A percentile compares a stretch with the other conserved stretches of the same genome.
Conservation (phyloP, 1,140 invertebrate species). For the Odontomachus brunneus region DNA sequence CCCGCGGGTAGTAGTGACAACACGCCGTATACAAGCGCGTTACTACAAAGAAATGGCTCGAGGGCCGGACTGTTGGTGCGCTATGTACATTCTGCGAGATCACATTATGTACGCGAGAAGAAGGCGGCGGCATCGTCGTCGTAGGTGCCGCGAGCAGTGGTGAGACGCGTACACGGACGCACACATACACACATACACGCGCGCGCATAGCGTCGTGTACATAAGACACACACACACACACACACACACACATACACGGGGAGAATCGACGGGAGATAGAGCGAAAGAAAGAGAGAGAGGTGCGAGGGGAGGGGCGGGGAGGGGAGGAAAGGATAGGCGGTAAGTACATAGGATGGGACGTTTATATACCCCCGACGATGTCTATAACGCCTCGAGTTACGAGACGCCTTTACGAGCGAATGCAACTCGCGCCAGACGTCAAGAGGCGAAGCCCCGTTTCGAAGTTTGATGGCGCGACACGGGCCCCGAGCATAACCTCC, state of each 20-base stretch:
- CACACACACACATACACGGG: not conserved
- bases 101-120: slow-evolving; percentile 16
- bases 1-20: slow-evolving; percentile 45
- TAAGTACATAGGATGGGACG: slow-evolving; percentile 86
- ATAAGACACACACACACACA: slow-evolving; percentile 6
- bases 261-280: slow-evolving; percentile 20
- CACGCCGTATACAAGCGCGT: slow-evolving; percentile 23
- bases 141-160: slow-evolving; percentile 7
- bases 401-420: slow-evolving; percentile 86
- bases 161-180: slow-evolving; percentile 30
- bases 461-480: slow-evolving; percentile 75
- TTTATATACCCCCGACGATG: slow-evolving; percentile 86
- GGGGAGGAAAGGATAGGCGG: slow-evolving; percentile 58
- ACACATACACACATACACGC: too few species aligned
- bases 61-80: slow-evolving; percentile 40
- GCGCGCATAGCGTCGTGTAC: slow-evolving; percentile 4
- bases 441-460: slow-evolving; percentile 79
- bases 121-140: slow-evolving; percentile 9
- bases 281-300: not conserved
- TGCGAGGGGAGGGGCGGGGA: not conserved
- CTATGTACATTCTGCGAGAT: slow-evolving; percentile 47
- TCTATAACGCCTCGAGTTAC: slow-evolving; percentile 86
- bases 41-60: slow-evolving; percentile 56
- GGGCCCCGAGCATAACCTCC: slow-evolving; percentile 71
- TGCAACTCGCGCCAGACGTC: slow-evolving; percentile 84